phyloP scores from a whole-genome alignment of 2,113 vertebrate species.

The Mustela lutreola region DNA sequence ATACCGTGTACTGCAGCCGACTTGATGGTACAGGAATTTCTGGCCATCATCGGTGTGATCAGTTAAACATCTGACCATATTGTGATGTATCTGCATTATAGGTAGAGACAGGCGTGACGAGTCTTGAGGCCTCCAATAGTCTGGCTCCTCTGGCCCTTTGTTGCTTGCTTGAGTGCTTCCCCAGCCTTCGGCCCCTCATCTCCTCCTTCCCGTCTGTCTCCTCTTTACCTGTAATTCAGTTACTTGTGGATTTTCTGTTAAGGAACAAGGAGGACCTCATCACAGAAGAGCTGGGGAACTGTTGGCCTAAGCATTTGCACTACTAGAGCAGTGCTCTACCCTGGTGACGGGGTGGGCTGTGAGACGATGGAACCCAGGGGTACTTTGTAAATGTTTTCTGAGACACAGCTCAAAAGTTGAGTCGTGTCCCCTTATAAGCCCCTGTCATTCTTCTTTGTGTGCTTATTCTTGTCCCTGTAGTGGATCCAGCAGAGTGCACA shows the following conservation, averaged over 20 bases:
- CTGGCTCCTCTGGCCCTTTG: not conserved
- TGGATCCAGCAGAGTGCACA: not conserved
- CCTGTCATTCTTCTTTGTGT: not conserved
- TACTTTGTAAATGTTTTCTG: conserved; percentile 19
- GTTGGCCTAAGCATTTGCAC: not conserved
- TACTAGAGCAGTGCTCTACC: not conserved
- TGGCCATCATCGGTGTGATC: not conserved
- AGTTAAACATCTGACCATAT: not conserved
- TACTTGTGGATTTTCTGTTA: conserved; percentile 39
- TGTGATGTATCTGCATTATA: not conserved
- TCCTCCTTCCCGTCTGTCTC: not conserved
- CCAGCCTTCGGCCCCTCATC: not conserved
- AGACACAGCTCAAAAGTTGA: not conserved
- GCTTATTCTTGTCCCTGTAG: not conserved
- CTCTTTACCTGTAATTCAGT: not conserved
- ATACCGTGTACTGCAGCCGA: not conserved
- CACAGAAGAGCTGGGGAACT: not conserved
- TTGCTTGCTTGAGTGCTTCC: not conserved
- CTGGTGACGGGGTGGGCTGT: not conserved
- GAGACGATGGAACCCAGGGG: not conserved
- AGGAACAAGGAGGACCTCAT: not conserved
- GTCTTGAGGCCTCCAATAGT: not conserved
- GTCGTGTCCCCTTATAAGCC: not conserved
- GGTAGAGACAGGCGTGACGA: not conserved
- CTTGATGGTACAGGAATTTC: not conserved